Evolutionary conservation across 2,888 invertebrate species (phyloP).

Genomic region (Trypoxylon attenuatum): DNA sequence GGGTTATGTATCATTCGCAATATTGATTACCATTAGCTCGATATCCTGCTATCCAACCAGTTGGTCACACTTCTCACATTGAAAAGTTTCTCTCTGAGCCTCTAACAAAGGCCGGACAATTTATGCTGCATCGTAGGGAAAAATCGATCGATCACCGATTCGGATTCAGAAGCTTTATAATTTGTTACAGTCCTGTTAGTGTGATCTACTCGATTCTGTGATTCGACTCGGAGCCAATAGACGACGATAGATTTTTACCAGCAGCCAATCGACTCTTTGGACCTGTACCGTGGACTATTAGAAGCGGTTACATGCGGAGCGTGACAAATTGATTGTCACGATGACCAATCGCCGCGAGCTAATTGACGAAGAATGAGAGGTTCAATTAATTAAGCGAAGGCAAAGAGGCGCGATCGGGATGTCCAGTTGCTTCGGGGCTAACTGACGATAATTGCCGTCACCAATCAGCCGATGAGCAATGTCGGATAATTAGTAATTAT

Average conservation of each 20-base stretch:
- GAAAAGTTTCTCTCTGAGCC: too few relatives aligned
- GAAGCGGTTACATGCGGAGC: neutral
- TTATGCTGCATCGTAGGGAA: too few relatives aligned
- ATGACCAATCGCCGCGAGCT: slow-evolving; percentile 58
- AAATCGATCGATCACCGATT: too few relatives aligned
- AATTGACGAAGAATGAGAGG: slow-evolving; percentile 48
- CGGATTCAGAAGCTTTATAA: too few relatives aligned
- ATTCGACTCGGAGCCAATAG: neutral
- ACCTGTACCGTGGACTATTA: too few relatives aligned
- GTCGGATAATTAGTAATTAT: slow-evolving; percentile 65
- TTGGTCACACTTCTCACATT: too few relatives aligned
- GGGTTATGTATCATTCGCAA: too few relatives aligned
- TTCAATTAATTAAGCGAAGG: slow-evolving; percentile 64
- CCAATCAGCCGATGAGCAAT: slow-evolving; percentile 47
- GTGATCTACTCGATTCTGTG: neutral
- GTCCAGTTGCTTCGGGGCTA: slow-evolving; percentile 29
- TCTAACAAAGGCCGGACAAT: too few relatives aligned
- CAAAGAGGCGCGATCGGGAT: slow-evolving; percentile 32
- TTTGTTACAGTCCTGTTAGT: neutral
- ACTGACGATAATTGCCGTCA: slow-evolving; percentile 49
- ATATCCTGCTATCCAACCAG: too few relatives aligned
- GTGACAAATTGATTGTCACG: slow-evolving; percentile 46
- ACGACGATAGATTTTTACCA: too few relatives aligned
- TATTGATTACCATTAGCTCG: too few relatives aligned
- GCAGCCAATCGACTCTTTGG: too few relatives aligned